These are phyloP conservation scores for Ctenomys sociabilis DNA, from an alignment of 2,113 vertebrate species.

Conservation along the genomic window DNA sequence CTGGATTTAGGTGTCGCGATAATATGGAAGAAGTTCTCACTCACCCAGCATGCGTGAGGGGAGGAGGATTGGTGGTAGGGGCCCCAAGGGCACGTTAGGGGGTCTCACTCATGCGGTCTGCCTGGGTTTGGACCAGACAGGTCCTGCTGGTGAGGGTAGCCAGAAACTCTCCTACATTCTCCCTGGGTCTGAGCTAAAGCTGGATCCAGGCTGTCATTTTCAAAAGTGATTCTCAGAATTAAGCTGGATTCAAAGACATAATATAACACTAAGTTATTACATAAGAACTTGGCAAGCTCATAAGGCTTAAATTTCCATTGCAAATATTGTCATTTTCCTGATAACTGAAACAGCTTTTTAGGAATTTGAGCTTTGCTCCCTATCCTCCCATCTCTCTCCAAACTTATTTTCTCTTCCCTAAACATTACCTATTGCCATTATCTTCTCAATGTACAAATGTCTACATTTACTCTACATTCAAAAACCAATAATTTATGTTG, in stretches of 20 bases:
- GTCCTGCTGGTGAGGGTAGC: no score
- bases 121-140: no score
- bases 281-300: background rate
- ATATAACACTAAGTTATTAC: background rate
- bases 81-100: no score
- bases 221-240: conserved; percentile 21
- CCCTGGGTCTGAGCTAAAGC: no score
- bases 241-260: background rate
- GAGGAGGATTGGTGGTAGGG: no score
- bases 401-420: background rate
- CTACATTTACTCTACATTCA: background rate
- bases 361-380: background rate
- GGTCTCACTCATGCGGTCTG: no score
- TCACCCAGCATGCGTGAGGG: no score
- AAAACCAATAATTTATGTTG: background rate
- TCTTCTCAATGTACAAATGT: background rate
- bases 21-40: no score
- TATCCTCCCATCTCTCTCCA: background rate
- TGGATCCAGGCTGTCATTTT: background rate
- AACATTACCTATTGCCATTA: background rate
- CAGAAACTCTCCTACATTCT: no score
- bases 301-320: background rate
- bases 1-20: no score
- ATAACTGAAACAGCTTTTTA: background rate
- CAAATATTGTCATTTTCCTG: background rate